Evolutionary conservation across 2,888 invertebrate species (phyloP).

Genomic region (Odontothrips loti): DNA sequence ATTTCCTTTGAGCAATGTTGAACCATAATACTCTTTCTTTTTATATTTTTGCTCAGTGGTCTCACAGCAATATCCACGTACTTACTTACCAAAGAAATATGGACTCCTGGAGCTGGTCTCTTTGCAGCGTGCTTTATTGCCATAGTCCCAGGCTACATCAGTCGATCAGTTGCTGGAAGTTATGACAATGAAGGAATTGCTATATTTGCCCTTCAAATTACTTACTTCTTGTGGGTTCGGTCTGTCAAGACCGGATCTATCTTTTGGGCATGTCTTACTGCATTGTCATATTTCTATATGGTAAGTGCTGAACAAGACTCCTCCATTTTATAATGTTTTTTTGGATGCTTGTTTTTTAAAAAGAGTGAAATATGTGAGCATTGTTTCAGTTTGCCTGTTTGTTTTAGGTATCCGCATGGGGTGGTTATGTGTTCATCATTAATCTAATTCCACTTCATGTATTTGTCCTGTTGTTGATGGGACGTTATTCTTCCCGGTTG

Average conservation of each 20-base stretch:
- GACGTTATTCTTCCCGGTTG: constrained; percentile 84
- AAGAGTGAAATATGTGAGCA: not conserved
- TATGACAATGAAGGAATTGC: constrained; percentile 99
- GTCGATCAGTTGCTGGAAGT: constrained; percentile 97
- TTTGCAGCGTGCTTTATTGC: constrained; percentile 99
- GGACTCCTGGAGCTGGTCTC: constrained; percentile 93
- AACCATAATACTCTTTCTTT: not conserved
- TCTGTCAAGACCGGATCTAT: constrained; percentile 96
- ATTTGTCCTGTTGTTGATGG: constrained; percentile 90
- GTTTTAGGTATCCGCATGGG: constrained; percentile 93
- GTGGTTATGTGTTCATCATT: constrained; percentile 99
- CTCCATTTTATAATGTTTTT: not conserved
- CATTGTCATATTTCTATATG: constrained; percentile 99
- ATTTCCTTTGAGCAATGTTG: not conserved
- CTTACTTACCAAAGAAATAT: constrained; percentile 92
- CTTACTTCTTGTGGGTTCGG: constrained; percentile 97
- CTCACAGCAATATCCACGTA: constrained; percentile 97
- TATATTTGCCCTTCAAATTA: constrained; percentile 97
- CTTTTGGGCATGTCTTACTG: constrained; percentile 91
- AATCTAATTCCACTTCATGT: constrained; percentile 98
- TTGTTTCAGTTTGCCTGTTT: constrained; percentile 32
- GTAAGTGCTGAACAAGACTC: constrained; percentile 52
- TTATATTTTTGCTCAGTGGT: constrained; percentile 64
- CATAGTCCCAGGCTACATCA: constrained; percentile 98
- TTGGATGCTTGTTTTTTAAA: not conserved